phyloP scores from a whole-genome alignment of 1,140 invertebrate genomes.

The Thereuonema tuberculata region DNA sequence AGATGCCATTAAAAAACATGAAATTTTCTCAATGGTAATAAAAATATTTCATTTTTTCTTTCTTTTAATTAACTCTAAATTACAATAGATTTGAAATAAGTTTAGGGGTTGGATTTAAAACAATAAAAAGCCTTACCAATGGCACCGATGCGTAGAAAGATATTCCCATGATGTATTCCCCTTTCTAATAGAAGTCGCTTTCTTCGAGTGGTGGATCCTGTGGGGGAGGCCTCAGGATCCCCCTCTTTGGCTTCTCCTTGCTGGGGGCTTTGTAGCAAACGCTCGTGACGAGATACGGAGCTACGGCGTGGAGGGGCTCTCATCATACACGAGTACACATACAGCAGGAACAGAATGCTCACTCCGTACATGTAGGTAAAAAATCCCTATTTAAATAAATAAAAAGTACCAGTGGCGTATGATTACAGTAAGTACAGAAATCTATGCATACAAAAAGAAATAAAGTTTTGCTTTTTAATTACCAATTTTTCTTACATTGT shows the following conservation, averaged over 20 bases:
- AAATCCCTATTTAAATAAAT: constrained; percentile 56
- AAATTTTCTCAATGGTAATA: too few species aligned
- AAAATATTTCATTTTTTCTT: too few species aligned
- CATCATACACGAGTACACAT: constrained; percentile 89
- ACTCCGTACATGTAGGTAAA: constrained; percentile 92
- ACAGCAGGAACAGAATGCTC: constrained; percentile 88
- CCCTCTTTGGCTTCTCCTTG: constrained; percentile 9
- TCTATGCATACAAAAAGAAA: too few species aligned
- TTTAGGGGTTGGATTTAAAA: too few species aligned
- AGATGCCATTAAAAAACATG: too few species aligned
- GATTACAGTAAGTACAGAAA: too few species aligned
- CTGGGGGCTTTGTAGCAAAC: constrained; percentile 3
- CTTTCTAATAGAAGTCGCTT: constrained; percentile 59
- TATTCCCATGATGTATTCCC: constrained; percentile 84
- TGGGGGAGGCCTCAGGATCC: neutral
- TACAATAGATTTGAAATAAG: too few species aligned
- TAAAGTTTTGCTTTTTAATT: too few species aligned
- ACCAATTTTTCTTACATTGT: too few species aligned
- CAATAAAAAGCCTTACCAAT: constrained; percentile 75
- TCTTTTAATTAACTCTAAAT: too few species aligned
- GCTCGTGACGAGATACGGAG: neutral
- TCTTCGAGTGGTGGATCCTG: neutral
- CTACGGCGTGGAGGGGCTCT: constrained; percentile 51
- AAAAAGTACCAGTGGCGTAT: too few species aligned
- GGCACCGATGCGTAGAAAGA: constrained; percentile 88